Base-by-base conservation (phyloP, 2,113 vertebrate genomes). In the Microtus richardsoni region DNA sequence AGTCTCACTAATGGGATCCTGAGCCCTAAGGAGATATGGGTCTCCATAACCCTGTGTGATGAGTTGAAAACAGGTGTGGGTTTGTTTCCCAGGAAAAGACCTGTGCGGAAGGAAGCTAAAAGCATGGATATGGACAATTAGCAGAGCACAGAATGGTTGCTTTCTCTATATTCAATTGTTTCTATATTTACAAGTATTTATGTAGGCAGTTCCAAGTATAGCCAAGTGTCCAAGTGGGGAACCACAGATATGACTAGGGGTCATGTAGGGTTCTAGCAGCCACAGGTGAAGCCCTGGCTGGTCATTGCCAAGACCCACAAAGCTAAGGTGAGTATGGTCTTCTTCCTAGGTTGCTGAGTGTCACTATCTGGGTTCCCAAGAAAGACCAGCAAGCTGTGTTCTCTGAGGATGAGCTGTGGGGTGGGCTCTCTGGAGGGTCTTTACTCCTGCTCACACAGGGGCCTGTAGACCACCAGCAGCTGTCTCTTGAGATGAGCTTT, bases 311-410 rank as follows among this genome's bases (percentile, higher is more conserved):
- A 78, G 75, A 19, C 14, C 36, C 73, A 2, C 2, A 3, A 77
- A 0, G 0, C 7, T 91, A 44, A 39, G 3, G 0, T 0, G 6
- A 62, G n/a, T 22, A 2, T 2, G 14, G 3, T 24, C 30, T 52
- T 28, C 54, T 21, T 83, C 73, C 44, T 22, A 7, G n/a, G 77
- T 6, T 39, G 49, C 22, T 28, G 44, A 70, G 36, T n/a, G 64
- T n/a, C 13, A 7, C 21, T 52, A 39, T 19, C 33, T 16, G 7
- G 26, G 13, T 16, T 86, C 44, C 64, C n/a, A 21, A 86, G 19
- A 36, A 39, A 24, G 33, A 36, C 11, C 60, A 33, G 30, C 4
- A 33, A 85, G 28, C 24, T 62, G 9, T 7, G 11, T n/a, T n/a
- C 21, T 39, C 60, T 30, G 9, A 2, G 24, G 28, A 19, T 64